Evolutionary conservation across 2,113 vertebrate genomes (phyloP).

Genomic region (Tychaedon coryphoeus): DNA sequence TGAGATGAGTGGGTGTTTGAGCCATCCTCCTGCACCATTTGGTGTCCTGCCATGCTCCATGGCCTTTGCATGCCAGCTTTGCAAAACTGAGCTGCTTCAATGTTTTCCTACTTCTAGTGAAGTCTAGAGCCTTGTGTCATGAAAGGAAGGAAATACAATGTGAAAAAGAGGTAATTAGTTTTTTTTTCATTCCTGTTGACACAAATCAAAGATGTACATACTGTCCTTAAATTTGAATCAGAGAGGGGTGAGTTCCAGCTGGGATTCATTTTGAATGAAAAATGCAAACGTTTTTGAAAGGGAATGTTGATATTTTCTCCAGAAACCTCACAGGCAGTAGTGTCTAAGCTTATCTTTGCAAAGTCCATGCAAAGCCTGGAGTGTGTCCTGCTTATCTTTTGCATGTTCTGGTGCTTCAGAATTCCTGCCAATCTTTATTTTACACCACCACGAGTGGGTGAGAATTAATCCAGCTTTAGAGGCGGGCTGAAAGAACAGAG

Average conservation of each 20-base stretch:
- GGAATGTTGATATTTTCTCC: neutral
- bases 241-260: neutral
- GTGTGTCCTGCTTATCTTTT: neutral
- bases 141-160: neutral
- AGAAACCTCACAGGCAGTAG: neutral
- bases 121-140: neutral
- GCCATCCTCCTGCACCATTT: neutral
- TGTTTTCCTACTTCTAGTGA: neutral
- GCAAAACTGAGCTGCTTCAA: neutral
- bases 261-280: neutral
- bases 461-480: constrained; percentile 39
- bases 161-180: neutral
- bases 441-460: neutral
- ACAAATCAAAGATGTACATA: neutral
- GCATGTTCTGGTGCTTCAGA: neutral
- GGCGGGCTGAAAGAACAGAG: constrained; percentile 1
- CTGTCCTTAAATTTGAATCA: neutral
- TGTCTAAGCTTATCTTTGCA: constrained; percentile 3
- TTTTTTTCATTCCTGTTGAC: neutral
- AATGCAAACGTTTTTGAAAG: neutral
- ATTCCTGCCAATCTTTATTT: neutral
- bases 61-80: neutral
- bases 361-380: neutral
- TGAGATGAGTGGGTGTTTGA: neutral
- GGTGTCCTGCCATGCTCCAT: neutral